Percentiles rank a stretch among this genome's conserved stretches.
Conservation (phyloP, 2,888 invertebrate species). For the Pollenia labialis region DNA sequence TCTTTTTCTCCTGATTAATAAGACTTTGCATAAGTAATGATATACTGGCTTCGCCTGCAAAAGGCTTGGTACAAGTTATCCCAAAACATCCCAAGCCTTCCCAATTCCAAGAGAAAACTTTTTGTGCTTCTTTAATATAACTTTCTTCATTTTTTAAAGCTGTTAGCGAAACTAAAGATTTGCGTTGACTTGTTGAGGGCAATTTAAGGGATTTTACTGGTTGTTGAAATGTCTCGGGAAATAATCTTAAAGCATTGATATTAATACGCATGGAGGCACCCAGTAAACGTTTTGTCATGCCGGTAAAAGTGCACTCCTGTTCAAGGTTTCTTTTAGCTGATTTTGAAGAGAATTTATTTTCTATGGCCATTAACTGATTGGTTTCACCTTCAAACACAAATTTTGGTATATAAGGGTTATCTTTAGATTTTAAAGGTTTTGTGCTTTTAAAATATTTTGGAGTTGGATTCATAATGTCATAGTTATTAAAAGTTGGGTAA, state of each 20-base stretch:
- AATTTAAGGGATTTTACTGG: slow-evolving; percentile 34
- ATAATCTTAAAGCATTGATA: slow-evolving; percentile 73
- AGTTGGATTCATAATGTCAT: slow-evolving; percentile 70
- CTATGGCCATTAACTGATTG: slow-evolving; percentile 73
- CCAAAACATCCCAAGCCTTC: slow-evolving; percentile 77
- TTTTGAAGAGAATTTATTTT: slow-evolving; percentile 73
- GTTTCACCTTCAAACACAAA: slow-evolving; percentile 75
- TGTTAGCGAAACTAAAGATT: neutral
- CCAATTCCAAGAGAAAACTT: slow-evolving; percentile 77
- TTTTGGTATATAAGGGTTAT: slow-evolving; percentile 77
- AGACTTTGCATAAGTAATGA: slow-evolving; percentile 75
- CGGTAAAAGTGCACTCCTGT: slow-evolving; percentile 75
- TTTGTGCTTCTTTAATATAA: slow-evolving; percentile 22
- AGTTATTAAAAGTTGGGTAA: slow-evolving; percentile 72
- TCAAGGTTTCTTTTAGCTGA: neutral
- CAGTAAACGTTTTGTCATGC: slow-evolving; percentile 75
- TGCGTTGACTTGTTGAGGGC: neutral
- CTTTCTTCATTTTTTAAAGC: neutral
- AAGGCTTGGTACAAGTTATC: slow-evolving; percentile 74
- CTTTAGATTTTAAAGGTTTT: slow-evolving; percentile 69
- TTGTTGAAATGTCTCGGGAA: slow-evolving; percentile 62
- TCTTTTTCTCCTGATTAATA: slow-evolving; percentile 71
- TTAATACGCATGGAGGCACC: slow-evolving; percentile 75
- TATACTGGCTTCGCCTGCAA: slow-evolving; percentile 76
- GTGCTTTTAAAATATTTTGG: slow-evolving; percentile 76